Conservation (phyloP, 2,797 vertebrate species). For the Sebastes paucispinis region DNA sequence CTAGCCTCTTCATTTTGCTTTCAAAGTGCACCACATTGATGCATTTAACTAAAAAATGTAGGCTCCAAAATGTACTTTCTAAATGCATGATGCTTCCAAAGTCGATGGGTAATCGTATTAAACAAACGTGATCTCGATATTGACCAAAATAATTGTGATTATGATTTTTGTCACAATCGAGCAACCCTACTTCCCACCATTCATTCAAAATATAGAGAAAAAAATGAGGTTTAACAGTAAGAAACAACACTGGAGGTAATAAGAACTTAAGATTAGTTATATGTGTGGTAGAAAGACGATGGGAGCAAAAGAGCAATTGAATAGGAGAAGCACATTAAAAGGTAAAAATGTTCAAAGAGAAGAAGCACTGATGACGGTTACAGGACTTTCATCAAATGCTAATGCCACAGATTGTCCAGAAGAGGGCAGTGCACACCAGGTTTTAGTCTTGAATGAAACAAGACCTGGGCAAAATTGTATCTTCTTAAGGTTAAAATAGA, state of each 20-base stretch:
- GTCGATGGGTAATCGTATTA: too few species aligned
- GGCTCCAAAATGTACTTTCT: too few species aligned
- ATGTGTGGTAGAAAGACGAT: background rate
- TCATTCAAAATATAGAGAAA: background rate
- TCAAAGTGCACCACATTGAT: too few species aligned
- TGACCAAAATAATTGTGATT: too few species aligned
- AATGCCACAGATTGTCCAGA: conserved; percentile 37
- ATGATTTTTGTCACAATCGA: rapidly evolving
- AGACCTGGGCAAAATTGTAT: background rate
- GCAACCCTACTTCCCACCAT: background rate
- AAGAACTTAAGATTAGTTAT: background rate
- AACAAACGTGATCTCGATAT: too few species aligned
- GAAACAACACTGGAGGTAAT: too few species aligned
- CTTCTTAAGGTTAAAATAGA: background rate
- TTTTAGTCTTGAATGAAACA: background rate
- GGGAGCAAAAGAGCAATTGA: background rate
- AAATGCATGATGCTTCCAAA: too few species aligned
- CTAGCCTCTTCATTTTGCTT: too few species aligned
- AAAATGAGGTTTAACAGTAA: background rate
- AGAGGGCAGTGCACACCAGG: conserved; percentile 51
- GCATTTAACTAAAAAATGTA: too few species aligned
- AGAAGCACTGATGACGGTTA: background rate
- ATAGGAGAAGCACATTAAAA: background rate
- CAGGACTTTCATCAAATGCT: conserved; percentile 1
- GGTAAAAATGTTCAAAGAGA: background rate